Evolutionary conservation across 2,888 invertebrate genomes (phyloP).

Genomic region (Hypercompe scribonia): DNA sequence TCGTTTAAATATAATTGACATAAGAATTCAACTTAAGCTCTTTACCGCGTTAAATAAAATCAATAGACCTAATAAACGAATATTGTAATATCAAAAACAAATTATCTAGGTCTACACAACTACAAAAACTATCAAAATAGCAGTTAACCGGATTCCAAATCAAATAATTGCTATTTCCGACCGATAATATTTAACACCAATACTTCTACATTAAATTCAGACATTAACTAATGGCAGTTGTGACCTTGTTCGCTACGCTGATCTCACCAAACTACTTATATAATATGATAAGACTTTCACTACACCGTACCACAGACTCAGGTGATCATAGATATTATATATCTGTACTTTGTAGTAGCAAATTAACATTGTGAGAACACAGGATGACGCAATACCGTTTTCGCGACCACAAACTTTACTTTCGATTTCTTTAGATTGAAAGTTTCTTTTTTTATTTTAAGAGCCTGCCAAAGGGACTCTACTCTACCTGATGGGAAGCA

Average conservation of each 20-base stretch:
- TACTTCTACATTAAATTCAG: background rate
- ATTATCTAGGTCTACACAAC: too few species aligned
- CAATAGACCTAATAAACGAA: too few species aligned
- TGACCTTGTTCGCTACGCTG: conserved; percentile 2
- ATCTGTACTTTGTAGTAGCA: background rate
- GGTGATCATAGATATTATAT: background rate
- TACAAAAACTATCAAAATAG: background rate
- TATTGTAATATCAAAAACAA: too few species aligned
- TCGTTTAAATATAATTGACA: too few species aligned
- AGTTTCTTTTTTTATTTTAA: background rate
- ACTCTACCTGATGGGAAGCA: too few species aligned
- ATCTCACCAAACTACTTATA: conserved; percentile 14
- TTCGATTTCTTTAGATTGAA: conserved; percentile 1
- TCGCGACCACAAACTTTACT: background rate
- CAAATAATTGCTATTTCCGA: background rate
- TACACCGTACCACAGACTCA: background rate
- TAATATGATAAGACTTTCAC: conserved; percentile 11
- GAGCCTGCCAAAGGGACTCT: too few species aligned
- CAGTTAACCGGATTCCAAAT: background rate
- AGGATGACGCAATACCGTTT: background rate
- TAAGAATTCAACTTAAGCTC: too few species aligned
- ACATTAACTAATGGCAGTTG: background rate
- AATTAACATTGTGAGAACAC: conserved; percentile 1
- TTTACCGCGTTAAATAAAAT: too few species aligned
- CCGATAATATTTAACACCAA: background rate